Percentiles rank a stretch among this genome's conserved stretches.
Evolutionary conservation across 2,113 vertebrate genomes (phyloP).

Genomic region (Nothocercus julius): DNA sequence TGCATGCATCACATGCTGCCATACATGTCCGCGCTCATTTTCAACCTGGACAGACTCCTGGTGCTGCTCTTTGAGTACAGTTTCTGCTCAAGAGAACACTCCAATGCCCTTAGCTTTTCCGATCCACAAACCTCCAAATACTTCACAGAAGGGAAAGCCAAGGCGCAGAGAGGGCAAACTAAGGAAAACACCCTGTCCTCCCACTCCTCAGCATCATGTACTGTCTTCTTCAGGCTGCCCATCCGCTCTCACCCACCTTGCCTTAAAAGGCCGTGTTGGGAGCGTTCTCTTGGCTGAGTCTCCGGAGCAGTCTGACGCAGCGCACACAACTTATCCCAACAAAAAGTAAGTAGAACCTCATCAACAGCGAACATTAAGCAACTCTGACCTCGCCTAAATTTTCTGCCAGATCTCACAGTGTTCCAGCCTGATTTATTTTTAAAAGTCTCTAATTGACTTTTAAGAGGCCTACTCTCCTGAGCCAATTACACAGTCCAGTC

Average conservation of each 20-base stretch:
- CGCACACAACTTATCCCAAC: constrained; percentile 15
- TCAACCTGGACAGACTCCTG: background rate
- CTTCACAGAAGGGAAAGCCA: background rate
- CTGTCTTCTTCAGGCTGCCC: background rate
- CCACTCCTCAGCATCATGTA: background rate
- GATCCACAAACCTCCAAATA: background rate
- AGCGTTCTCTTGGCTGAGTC: constrained; percentile 37
- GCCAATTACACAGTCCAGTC: constrained; percentile 48
- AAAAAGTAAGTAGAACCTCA: constrained; percentile 43
- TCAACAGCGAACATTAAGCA: constrained; percentile 40
- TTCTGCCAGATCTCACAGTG: constrained; percentile 48
- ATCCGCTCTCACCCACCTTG: constrained; percentile 28
- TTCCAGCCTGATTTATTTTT: constrained; percentile 71
- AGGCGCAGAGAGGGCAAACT: accelerated
- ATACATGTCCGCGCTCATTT: background rate
- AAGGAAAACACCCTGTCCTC: background rate
- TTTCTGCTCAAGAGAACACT: background rate
- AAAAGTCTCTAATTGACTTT: constrained; percentile 72
- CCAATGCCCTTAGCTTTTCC: background rate
- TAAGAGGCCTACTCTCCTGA: constrained; percentile 68
- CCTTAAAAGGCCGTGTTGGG: constrained; percentile 56
- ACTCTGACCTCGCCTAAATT: constrained; percentile 58
- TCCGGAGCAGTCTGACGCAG: constrained; percentile 29
- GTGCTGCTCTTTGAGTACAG: background rate
- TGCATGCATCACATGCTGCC: background rate